Evolutionary conservation across 2,888 invertebrate genomes (phyloP).

Genomic region (Luperina testacea): DNA sequence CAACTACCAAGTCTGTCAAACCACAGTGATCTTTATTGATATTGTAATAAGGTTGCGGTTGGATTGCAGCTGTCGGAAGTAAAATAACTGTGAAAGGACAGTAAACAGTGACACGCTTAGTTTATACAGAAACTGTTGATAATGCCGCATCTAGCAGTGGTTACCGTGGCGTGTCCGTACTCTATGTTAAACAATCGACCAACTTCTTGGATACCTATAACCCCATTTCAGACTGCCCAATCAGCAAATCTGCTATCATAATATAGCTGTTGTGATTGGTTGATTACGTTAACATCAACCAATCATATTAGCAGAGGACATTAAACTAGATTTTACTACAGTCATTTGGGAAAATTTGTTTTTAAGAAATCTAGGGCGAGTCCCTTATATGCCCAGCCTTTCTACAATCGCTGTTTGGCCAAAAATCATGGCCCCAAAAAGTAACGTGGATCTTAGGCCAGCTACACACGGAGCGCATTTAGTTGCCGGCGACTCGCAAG

Average conservation of each 20-base stretch:
- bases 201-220: background rate
- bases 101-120: background rate
- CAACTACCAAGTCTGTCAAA: background rate
- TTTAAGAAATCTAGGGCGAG: background rate
- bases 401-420: background rate
- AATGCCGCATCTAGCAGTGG: background rate
- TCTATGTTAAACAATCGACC: background rate
- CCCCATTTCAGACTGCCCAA: background rate
- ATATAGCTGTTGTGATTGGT: background rate
- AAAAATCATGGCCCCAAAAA: background rate
- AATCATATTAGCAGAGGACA: background rate
- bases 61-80: background rate
- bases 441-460: background rate
- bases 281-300: background rate
- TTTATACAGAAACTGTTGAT: background rate
- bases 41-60: no score
- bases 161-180: background rate
- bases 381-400: background rate
- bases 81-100: background rate
- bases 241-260: background rate
- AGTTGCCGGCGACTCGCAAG: background rate
- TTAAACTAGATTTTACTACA: background rate
- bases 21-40: no score
- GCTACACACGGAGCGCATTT: background rate
- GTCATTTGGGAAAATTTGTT: background rate